Evolutionary conservation across 2,888 invertebrate species (phyloP).

Genomic region (Liposcelis brunnea): DNA sequence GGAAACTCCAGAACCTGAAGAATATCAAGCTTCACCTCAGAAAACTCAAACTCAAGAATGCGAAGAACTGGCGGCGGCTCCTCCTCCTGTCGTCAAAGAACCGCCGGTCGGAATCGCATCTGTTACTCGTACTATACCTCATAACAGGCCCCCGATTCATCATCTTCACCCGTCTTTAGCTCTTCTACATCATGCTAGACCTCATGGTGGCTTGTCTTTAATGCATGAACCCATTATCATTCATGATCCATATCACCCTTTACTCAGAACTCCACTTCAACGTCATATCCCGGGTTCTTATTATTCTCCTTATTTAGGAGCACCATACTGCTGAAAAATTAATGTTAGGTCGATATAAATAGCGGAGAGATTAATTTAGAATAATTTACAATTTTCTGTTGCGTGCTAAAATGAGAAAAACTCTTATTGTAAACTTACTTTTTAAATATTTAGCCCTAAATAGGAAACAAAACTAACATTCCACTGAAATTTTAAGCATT

Average conservation of each 20-base stretch:
- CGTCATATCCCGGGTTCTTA: constrained; percentile 5
- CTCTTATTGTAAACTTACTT: too few relatives aligned
- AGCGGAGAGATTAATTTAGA: too few relatives aligned
- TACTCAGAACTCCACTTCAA: constrained; percentile 1
- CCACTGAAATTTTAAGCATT: too few relatives aligned
- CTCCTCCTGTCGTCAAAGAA: not conserved
- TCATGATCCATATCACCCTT: constrained; percentile 7
- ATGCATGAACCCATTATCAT: constrained; percentile 7
- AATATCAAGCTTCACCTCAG: not conserved
- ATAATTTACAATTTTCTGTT: too few relatives aligned
- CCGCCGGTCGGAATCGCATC: not conserved
- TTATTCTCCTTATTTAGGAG: constrained; percentile 6
- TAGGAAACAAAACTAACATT: too few relatives aligned
- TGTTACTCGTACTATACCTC: not conserved
- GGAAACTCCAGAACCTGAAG: constrained; percentile 1
- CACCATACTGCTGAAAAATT: constrained; percentile 5
- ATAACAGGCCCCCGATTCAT: constrained; percentile 2
- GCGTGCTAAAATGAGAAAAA: too few relatives aligned
- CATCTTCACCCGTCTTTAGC: constrained; percentile 2
- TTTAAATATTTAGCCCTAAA: too few relatives aligned
- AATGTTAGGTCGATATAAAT: too few relatives aligned
- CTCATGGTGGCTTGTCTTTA: constrained; percentile 5
- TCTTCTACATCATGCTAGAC: not conserved
- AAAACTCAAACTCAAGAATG: not conserved
- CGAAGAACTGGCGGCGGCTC: not conserved